These are phyloP conservation scores for Microplitis mediator DNA, from an alignment of 1,140 invertebrate species.

Conservation along the genomic window DNA sequence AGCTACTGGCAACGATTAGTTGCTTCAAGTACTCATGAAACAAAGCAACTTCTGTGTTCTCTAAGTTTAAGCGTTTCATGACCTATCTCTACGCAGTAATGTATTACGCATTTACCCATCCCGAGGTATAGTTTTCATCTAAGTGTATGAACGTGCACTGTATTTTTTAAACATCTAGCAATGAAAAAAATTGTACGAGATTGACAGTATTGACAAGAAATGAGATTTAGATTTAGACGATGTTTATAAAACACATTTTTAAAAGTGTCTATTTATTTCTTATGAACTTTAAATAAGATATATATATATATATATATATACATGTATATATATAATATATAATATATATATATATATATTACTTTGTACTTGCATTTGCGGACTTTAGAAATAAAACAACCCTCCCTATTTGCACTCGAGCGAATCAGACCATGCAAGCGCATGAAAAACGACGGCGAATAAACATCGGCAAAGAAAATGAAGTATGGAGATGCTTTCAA, in stretches of 20 bases:
- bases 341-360: neutral
- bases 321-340: neutral
- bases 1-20: constrained; percentile 45
- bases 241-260: neutral
- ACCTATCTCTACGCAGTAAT: constrained; percentile 44
- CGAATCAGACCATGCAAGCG: constrained; percentile 28
- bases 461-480: constrained; percentile 15
- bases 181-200: no score
- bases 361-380: neutral
- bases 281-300: no score
- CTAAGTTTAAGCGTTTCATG: constrained; percentile 39
- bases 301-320: neutral
- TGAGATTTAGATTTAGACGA: no score
- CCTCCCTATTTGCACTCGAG: constrained; percentile 30
- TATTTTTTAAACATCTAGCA: neutral
- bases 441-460: constrained; percentile 11
- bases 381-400: constrained; percentile 31
- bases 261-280: neutral
- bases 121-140: no score
- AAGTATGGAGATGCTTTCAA: constrained; percentile 15
- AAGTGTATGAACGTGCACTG: neutral
- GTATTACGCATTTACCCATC: neutral
- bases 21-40: constrained; percentile 52
- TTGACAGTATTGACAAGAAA: no score
- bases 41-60: constrained; percentile 54